Conservation (phyloP, 2,113 vertebrate species). For the Cinclus cinclus region DNA sequence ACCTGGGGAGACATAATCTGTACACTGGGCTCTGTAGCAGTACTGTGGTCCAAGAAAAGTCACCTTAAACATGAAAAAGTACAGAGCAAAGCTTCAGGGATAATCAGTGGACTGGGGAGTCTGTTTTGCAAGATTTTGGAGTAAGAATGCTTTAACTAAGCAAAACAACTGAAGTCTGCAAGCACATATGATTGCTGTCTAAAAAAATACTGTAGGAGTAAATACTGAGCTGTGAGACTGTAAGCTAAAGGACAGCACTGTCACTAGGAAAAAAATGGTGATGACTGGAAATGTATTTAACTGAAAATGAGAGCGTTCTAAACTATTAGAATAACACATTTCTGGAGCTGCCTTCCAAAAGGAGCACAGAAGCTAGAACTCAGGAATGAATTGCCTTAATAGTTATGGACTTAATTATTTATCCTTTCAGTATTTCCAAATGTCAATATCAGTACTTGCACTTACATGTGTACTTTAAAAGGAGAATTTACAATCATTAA, state of each 20-base stretch:
- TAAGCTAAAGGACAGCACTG: conserved; percentile 37
- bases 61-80: background rate
- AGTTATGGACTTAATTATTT: background rate
- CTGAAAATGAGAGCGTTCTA: background rate
- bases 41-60: background rate
- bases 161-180: background rate
- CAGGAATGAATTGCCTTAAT: background rate
- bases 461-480: background rate
- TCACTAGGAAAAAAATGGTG: background rate
- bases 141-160: background rate
- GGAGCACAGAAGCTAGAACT: background rate
- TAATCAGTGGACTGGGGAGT: background rate
- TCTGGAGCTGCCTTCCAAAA: background rate
- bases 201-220: background rate
- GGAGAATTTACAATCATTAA: background rate
- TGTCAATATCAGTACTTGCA: background rate
- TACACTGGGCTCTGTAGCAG: background rate
- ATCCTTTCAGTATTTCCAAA: background rate
- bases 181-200: background rate
- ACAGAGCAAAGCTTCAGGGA: background rate
- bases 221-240: background rate
- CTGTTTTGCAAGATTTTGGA: background rate
- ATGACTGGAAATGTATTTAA: background rate
- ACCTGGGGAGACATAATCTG: background rate
- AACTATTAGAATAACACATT: background rate